Base-by-base conservation (phyloP, 2,113 vertebrate genomes). In the Xyliphius kryptos region DNA sequence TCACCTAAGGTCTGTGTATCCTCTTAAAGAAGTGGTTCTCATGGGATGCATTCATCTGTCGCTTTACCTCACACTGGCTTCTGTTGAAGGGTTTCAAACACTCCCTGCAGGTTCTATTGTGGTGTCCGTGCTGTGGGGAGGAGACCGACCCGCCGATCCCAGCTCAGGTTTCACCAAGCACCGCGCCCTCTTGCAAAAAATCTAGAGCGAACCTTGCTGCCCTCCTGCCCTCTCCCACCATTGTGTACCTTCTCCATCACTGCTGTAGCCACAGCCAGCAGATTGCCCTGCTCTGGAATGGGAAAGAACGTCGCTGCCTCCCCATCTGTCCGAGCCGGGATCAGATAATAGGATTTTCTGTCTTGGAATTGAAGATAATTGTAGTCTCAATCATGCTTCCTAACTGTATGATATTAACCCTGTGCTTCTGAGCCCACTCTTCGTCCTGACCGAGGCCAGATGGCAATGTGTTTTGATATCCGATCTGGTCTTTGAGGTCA, bases 361-460 rank as follows among this genome's bases (percentile, higher is more conserved):
- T 91, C 82, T 77, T 83, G 82, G 84, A 83, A 86, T 81, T 82
- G 87, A 79, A 81, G 89, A 84, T 86, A 89, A 90, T 91, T 83
- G 86, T 79, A 75, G 79, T 80, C 75, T 86, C 83, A 74, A 81
- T 86, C 87, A 84, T 82, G 81, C 82, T 86, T 80, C 78, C 83
- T 88, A 83, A 88, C 81, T 77, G 74, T 82, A 83, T 83, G 84
- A 86, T 88, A 87, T 86, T 85, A 86, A 86, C 84, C 87, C 80
- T 80, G 69, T 56, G 76, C 86, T 87, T 85, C 78, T 81, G 81
- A 82, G 77, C 80, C 81, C 78, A 79, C 58, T 2, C 68, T 13
- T 70, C 76, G 72, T 74, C 76, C 77, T 80, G 79, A 80, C 69
- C 70, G 64, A 68, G 83, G 85, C 87, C 92, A 94, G 90, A 92